Base-by-base conservation (phyloP, 2,797 vertebrate species). In the Notolepis coatsorum region DNA sequence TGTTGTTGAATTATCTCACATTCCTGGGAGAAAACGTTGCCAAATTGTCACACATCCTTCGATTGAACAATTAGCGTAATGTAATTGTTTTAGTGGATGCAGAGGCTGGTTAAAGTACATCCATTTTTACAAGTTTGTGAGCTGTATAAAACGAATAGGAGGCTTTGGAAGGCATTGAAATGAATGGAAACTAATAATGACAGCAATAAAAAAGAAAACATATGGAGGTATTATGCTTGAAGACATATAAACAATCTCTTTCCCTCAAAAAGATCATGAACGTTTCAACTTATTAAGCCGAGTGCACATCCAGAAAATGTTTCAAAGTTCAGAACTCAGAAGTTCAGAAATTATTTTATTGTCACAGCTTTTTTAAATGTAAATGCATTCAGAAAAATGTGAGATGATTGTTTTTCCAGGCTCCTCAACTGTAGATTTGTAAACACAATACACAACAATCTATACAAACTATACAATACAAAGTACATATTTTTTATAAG, bases 1-100 rank as follows among this genome's bases (percentile, higher is more conserved):
- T 79, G 60, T 81, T 73, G 56, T 71, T 77, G 49, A 79, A 66
- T 71, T 64, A 65, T 75, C 77, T 73, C 72, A 60, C 68, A 82
- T 82, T 86, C 77, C 73, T 51, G 38, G 37, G 73, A 79, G 82
- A 72, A 73, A 84, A 78, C 59, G 46, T 57, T 51, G 38, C 63
- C 43, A 65, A 61, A 62, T 72, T 60, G 51, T 52, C 66, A 66
- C 15, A 38, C 41, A 48, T 28, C 2, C 10, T 56, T 65, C 54
- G 54, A 68, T 69, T 54, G 35, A 68, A 76, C 42, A 71, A 57
- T 69, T 53, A 67, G 35, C 65, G 21, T 37, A 51, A 18, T 65
- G 20, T 70, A 65, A 48, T 66, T 61, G 62, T 68, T 75, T 66
- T 56, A n/a, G 15, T 27, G 20, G 15, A 7, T 72, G 50, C 25